phyloP scores from a whole-genome alignment of 35 echinoderm and acorn worm genomes.

The Anneissia japonica region DNA sequence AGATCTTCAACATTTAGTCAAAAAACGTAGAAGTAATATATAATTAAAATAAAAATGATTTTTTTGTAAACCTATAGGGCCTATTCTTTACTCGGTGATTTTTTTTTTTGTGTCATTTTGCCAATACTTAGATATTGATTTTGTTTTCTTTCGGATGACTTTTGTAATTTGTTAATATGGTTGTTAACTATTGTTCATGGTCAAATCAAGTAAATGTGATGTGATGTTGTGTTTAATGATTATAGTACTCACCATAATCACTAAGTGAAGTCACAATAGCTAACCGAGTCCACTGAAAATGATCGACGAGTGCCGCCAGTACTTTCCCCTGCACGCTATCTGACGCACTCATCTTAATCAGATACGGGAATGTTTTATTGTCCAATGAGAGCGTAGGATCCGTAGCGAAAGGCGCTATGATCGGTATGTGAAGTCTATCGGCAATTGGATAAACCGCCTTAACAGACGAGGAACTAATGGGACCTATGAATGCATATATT shows the following conservation, averaged over 20 bases:
- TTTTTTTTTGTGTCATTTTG: too few relatives aligned
- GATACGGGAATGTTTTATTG: neutral
- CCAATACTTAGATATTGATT: too few relatives aligned
- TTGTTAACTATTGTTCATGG: too few relatives aligned
- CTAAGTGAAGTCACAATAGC: constrained; percentile 13
- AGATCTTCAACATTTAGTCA: too few relatives aligned
- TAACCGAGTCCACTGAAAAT: neutral
- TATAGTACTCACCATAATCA: constrained; percentile 19
- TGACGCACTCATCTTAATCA: constrained; percentile 9
- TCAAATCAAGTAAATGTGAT: too few relatives aligned
- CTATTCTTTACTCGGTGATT: too few relatives aligned
- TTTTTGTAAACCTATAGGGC: too few relatives aligned
- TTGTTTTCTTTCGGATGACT: too few relatives aligned
- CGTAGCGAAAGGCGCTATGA: constrained; percentile 7
- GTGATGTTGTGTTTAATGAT: too few relatives aligned
- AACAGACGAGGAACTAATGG: neutral
- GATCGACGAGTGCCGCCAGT: neutral
- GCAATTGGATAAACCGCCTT: constrained; percentile 11
- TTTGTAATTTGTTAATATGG: too few relatives aligned
- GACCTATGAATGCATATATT: neutral
- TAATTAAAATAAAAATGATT: too few relatives aligned
- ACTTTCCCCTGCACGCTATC: constrained; percentile 3
- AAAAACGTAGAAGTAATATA: too few relatives aligned
- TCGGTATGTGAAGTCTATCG: neutral
- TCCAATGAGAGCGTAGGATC: constrained; percentile 4